phyloP scores from a whole-genome alignment of 2,113 vertebrate species.

The Caloenas nicobarica region DNA sequence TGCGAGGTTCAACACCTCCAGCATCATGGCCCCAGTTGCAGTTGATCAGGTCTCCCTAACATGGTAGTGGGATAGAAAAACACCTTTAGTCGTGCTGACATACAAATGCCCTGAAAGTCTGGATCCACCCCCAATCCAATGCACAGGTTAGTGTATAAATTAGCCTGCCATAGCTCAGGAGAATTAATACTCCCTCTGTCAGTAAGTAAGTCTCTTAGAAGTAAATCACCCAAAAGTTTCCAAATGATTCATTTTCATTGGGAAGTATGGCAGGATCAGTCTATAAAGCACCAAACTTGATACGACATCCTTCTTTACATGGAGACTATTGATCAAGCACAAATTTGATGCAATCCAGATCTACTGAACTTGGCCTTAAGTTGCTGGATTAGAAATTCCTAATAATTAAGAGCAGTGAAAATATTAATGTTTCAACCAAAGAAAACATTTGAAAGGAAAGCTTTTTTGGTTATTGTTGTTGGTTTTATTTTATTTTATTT shows the following conservation, averaged over 20 bases:
- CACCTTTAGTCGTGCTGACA: not conserved
- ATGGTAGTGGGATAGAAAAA: not conserved
- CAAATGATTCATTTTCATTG: not conserved
- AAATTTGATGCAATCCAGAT: not conserved
- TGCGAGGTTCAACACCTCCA: not conserved
- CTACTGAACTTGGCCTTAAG: not conserved
- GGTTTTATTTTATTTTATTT: not conserved
- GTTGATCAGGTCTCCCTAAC: not conserved
- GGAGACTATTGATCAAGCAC: not conserved
- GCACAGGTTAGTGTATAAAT: accelerated
- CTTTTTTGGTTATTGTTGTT: not conserved
- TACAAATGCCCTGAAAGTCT: not conserved
- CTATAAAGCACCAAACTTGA: not conserved
- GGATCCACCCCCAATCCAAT: not conserved
- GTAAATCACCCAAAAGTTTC: not conserved
- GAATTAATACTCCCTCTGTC: not conserved
- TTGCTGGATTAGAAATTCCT: not conserved
- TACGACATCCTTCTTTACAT: not conserved
- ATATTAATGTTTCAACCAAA: not conserved
- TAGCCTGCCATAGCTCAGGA: not conserved
- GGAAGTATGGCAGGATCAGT: not conserved
- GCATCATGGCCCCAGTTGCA: not conserved
- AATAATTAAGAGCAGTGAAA: not conserved
- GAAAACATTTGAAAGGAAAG: not conserved
- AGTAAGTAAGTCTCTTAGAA: not conserved